Evolutionary conservation across 2,113 vertebrate species (phyloP), one percentile per base, ranked within the genome.

Genomic region (Gobiocypris rarus): DNA sequence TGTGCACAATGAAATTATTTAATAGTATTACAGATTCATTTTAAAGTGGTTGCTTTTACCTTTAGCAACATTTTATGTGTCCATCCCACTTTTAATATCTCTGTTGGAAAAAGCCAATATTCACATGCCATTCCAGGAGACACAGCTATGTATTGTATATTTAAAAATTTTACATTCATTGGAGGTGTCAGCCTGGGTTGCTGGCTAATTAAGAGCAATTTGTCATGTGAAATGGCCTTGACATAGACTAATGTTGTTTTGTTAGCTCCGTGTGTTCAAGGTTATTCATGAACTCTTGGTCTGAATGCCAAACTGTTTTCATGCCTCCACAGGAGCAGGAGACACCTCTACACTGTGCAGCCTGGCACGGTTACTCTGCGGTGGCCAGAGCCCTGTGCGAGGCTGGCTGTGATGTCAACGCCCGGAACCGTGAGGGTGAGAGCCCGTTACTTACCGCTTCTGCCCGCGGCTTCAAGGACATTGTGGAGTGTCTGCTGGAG

Each of bases 361-460:
- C 98, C 61, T 99, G 98, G 98, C 98, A 99, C 0, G 98, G 98
- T 50, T 99, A 99, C 87, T 95, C 96, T 0, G 85, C 95, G 0
- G 98, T 98, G 65, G 96, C 97, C 69, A 94, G 93, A 88, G 95
- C 92, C 0, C 94, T 99, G 5, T 99, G 97, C 87, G 93, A 96
- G 91, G 95, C 95, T 0, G 94, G 95, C 58, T 97, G 97, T 87
- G 91, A 94, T 0, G 96, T 96, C 65, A 96, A 98, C 4, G 75
- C 97, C 34, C 96, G 93, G 91, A 99, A 99, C 90, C 95, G 95
- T 0, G 98, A 99, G 87, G 97, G 96, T 0, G 98, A 99, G 90
- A 99, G 96, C 1, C 93, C 98, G 0, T 94, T 99, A 28, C 93
- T 99, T 86, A 99, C 97, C 0, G 97, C 98, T 3, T 96, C 98